Evolutionary conservation across 1,140 invertebrate species (phyloP), one percentile per base, ranked within the genome.

Genomic region (Ceratina australensis): DNA sequence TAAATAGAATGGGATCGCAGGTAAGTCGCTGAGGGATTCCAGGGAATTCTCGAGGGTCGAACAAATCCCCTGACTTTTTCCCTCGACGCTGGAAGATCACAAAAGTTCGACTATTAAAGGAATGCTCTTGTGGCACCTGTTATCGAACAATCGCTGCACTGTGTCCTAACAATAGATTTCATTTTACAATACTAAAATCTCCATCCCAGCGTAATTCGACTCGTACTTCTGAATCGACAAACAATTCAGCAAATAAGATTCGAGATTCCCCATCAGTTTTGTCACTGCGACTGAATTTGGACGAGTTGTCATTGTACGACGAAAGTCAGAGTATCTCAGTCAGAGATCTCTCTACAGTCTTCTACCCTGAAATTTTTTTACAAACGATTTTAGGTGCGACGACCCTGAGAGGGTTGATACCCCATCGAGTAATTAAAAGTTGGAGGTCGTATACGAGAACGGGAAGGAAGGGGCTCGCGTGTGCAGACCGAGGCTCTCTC

Each of bases 391-490:
- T 42, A 42, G 75, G 82, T 74, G 63, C 82, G 82, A 87, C 68
- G 86, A 80, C 84, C 74, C 13, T 16, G 47, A 61, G 66, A 60
- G 77, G 72, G 73, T 68, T 76, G 76, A 81, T 59, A 73, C 69
- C 68, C 68, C 16, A 76, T 5, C 61, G 68, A 79, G 79, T 81
- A 81, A 81, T 81, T 81, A 78, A 81, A 81, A 81, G 56, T 69
- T 72, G 33, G 68, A 72, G 79, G 67, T 47, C 74, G 79, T 18
- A 24, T 49, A 49, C 65, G 73, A 64, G 72, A 57, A 86, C 82
- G 83, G 80, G 85, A 73, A 42, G 33, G 33, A 54, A 81, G 72
- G 82, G 71, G 42, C 50, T 42, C 65, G 22, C 47, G 47, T 50
- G 24, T 66, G 22, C 16, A 15, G 22, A 10, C 57, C 22, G 57